A percentile compares a stretch with the other conserved stretches of the same genome.
These are phyloP conservation scores for Drosophila melanica DNA, from an alignment of 1,140 invertebrate species.

Conservation along the genomic window DNA sequence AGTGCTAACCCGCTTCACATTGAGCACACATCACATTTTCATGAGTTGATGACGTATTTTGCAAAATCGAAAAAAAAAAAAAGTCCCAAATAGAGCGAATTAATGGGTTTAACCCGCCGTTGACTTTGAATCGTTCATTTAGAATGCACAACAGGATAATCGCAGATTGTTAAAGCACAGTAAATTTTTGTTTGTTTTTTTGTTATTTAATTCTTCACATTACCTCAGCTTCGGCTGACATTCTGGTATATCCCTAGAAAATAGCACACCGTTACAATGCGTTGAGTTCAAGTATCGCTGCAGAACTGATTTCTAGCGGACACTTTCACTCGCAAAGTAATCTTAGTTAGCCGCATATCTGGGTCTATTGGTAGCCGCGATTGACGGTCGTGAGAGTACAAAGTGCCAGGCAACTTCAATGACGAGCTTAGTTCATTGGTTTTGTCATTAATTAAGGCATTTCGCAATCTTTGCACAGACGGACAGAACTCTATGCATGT, in stretches of 20 bases:
- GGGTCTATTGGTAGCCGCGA: background rate
- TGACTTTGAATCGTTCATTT: slow-evolving; percentile 43
- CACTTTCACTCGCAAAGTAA: slow-evolving; percentile 29
- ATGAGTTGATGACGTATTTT: slow-evolving; percentile 32
- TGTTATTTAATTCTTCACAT: slow-evolving; percentile 10
- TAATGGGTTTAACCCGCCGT: slow-evolving; percentile 31
- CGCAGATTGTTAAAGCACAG: background rate
- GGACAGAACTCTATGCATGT: slow-evolving; percentile 21
- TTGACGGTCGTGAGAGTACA: slow-evolving; percentile 17
- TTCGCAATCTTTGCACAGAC: slow-evolving; percentile 19
- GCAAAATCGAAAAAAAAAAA: too few species aligned
- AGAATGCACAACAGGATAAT: slow-evolving; percentile 15
- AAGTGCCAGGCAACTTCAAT: slow-evolving; percentile 17
- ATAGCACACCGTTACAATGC: background rate
- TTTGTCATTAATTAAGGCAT: slow-evolving; percentile 48
- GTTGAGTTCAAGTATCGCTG: slow-evolving; percentile 10
- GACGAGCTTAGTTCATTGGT: slow-evolving; percentile 7
- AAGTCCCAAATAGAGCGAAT: slow-evolving; percentile 38
- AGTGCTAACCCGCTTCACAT: slow-evolving; percentile 21
- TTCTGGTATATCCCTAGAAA: background rate
- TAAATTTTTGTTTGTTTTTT: slow-evolving; percentile 6
- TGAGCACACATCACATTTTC: slow-evolving; percentile 23
- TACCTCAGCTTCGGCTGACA: slow-evolving; percentile 6
- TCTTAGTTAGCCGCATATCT: slow-evolving; percentile 1
- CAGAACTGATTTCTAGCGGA: slow-evolving; percentile 16